Base-by-base conservation (phyloP, 2,888 invertebrate genomes). In the Plutella xylostella region DNA sequence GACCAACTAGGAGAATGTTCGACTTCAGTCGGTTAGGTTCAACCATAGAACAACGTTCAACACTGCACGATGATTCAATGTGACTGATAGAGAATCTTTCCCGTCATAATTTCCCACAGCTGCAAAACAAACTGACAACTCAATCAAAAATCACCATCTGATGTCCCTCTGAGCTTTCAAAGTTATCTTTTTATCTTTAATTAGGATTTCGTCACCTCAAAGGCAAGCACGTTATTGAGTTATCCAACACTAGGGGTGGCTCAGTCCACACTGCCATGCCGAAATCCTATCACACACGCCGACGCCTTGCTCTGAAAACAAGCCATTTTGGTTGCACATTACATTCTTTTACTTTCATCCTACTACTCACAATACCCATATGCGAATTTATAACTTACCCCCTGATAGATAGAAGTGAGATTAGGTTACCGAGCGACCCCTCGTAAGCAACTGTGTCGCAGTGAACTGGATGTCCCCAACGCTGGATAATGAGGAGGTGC, bases 271-370 rank as follows among this genome's bases (percentile, higher is more conserved):
- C 80, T 82, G 78, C 79, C 79, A 82, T 79, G 77, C 71, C 70
- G 76, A 76, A 82, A 83, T 85, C 85, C 77, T 74, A 84, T 85
- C 84, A 85, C 65, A 78, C 84, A 83, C 76, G 74, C 83, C 82
- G 84, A 84, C 85, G 85, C 85, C 79, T 84, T 70, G 68, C 68
- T 65, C 74, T 69, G 66, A 71, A 74, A 77, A 79, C 78, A 73
- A 73, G 71, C 74, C 74, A 45, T 76, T 80, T 79, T 66, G 80
- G 80, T 72, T 67, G 65, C 77, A 82, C 84, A 68, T 83, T 78
- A 65, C 64, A 60, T 60, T 58, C 45, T 55, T 57, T 51, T 57
- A 59, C 53, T 58, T 55, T 57, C 45, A 55, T 55, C 57, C 50
- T 51, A 44, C 48, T 25, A 17, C 35, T 7, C 0, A 17, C 12